These are phyloP conservation scores for Punctoribates punctum DNA, from an alignment of 2,888 invertebrate species.

Conservation along the genomic window DNA sequence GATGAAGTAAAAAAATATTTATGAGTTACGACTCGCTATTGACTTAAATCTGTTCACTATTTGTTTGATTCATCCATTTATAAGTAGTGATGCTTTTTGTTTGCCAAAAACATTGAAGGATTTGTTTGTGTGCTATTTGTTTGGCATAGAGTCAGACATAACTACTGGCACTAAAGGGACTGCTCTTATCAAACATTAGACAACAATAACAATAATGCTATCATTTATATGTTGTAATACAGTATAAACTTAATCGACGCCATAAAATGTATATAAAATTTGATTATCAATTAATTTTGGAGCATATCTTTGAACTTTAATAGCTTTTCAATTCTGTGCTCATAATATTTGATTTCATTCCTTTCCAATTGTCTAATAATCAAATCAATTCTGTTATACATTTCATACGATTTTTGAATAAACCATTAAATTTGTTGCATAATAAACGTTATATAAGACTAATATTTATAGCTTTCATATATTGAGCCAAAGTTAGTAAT, in stretches of 20 bases:
- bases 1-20: neutral
- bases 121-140: slow-evolving; percentile 32
- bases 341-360: slow-evolving; percentile 5
- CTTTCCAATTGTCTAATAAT: neutral
- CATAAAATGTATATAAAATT: neutral
- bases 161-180: slow-evolving; percentile 24
- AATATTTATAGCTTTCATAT: slow-evolving; percentile 16
- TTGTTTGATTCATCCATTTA: slow-evolving; percentile 33
- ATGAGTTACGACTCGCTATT: neutral
- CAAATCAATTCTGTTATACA: neutral
- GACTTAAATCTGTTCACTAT: slow-evolving; percentile 31
- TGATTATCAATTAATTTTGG: neutral
- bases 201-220: slow-evolving; percentile 30
- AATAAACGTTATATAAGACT: neutral
- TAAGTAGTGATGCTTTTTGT: slow-evolving; percentile 34
- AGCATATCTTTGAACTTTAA: neutral
- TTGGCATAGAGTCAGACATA: slow-evolving; percentile 14
- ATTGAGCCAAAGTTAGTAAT: neutral
- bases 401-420: neutral
- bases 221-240: neutral
- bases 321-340: neutral
- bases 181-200: slow-evolving; percentile 18
- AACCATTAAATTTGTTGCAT: slow-evolving; percentile 15
- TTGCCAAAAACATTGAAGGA: slow-evolving; percentile 31
- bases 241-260: slow-evolving; percentile 7